Base-by-base conservation (phyloP, 2,113 vertebrate genomes). In the Coregonus clupeaformis region DNA sequence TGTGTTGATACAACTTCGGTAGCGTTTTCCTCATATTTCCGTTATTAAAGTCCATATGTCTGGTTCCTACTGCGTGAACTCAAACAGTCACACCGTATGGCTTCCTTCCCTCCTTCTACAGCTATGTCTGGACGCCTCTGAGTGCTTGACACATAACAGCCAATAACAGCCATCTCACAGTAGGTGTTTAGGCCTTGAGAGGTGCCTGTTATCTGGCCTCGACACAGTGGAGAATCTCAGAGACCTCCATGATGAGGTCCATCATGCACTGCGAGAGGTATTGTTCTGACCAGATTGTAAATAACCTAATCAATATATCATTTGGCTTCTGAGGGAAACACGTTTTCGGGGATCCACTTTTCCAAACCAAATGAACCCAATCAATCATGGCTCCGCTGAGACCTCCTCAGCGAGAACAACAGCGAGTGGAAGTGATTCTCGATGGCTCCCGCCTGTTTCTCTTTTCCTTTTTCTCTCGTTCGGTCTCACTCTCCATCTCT, bases 231-330 rank as follows among this genome's bases (percentile, higher is more conserved):
- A 67, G 82, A 78, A 84, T 83, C 86, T 80, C 5, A 0, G 90
- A 85, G 87, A 87, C 76, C 76, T 29, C 82, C 82, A 89, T 88
- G 87, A 91, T 86, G 81, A 92, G 82, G 84, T 92, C 86, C 82
- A 89, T 89, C 88, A 90, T 89, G 86, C 63, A 75, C 77, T 66
- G 83, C 78, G 76, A 81, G 76, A 81, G 80, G 78, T 74, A 80
- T 22, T 77, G 86, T 74, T 68, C 70, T 73, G 57, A 62, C 47
- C 29, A 45, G 80, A 89, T 89, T 77, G 89, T 84, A 89, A 92
- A 91, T 86, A 91, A 90, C 12, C 87, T 88, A 90, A 93, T 93
- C 92, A 75, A 93, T 92, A 91, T 82, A 84, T 92, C 90, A 93
- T 90, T 89, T 78, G 81, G 83, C 86, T 90, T 88, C 14, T 78